Evolutionary conservation across 2,797 vertebrate genomes (phyloP).

Genomic region (Dermochelys coriacea): DNA sequence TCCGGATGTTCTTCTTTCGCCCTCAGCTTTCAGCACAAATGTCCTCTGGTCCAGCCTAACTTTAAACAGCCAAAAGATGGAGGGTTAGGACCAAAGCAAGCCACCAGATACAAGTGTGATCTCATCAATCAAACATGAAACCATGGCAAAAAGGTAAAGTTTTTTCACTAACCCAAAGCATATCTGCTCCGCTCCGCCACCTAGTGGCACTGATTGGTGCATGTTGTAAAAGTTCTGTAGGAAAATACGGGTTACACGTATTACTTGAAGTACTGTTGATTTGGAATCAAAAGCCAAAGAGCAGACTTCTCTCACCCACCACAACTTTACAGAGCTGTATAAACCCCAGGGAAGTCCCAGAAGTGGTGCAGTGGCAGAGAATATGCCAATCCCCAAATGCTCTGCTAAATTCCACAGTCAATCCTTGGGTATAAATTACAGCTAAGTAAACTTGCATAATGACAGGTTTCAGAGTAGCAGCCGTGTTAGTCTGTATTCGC

Average conservation of each 20-base stretch:
- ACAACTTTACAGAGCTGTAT: slow-evolving; percentile 1
- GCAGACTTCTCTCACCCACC: neutral
- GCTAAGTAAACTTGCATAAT: neutral
- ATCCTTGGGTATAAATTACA: slow-evolving; percentile 23
- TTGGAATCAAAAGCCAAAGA: slow-evolving; percentile 36
- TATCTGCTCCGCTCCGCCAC: neutral
- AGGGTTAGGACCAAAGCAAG: neutral
- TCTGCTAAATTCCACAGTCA: slow-evolving; percentile 30
- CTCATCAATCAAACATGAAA: neutral
- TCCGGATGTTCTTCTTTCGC: neutral
- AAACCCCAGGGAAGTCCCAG: accelerated
- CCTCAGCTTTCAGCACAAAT: neutral
- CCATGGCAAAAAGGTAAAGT: neutral
- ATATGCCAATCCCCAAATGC: slow-evolving; percentile 6
- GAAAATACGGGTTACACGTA: neutral
- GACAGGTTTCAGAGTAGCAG: too few species aligned
- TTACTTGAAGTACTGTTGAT: slow-evolving; percentile 17
- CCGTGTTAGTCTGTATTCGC: too few species aligned
- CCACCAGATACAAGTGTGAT: neutral
- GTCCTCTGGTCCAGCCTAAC: neutral
- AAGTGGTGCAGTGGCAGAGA: neutral
- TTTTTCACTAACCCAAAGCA: neutral
- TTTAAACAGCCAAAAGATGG: neutral
- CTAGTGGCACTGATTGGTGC: accelerated
- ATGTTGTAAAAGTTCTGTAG: neutral